Evolutionary conservation across 2,888 invertebrate genomes (phyloP).

Genomic region (Nomada lathburiana): DNA sequence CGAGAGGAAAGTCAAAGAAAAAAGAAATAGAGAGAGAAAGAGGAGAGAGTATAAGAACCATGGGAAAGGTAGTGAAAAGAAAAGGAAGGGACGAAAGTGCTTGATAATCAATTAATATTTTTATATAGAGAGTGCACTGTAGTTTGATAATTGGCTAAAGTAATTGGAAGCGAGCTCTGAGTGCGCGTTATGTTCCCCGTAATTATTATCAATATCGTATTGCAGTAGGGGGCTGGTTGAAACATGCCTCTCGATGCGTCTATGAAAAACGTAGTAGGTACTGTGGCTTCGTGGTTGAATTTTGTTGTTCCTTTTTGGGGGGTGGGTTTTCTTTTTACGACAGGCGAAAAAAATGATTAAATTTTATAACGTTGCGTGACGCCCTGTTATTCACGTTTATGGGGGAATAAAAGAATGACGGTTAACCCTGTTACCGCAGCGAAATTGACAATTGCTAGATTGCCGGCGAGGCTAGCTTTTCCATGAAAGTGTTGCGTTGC

Average conservation of each 20-base stretch:
- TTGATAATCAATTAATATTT: constrained; percentile 43
- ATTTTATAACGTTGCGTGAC: constrained; percentile 34
- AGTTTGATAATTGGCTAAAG: constrained; percentile 27
- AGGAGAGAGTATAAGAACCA: neutral
- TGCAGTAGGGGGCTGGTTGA: neutral
- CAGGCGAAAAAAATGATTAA: constrained; percentile 15
- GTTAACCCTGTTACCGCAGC: constrained; percentile 27
- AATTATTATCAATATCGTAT: neutral
- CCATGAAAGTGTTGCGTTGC: constrained; percentile 28
- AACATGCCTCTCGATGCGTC: neutral
- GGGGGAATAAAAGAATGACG: constrained; percentile 29
- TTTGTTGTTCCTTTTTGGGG: no score
- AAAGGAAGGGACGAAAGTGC: neutral
- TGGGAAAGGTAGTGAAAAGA: constrained; percentile 1
- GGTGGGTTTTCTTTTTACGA: neutral
- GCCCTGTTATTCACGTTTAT: constrained; percentile 15
- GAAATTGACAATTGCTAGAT: constrained; percentile 54
- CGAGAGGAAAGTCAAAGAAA: neutral
- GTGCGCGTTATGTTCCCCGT: constrained; percentile 10
- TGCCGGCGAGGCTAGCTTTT: constrained; percentile 43
- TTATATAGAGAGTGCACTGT: neutral
- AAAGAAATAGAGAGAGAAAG: neutral
- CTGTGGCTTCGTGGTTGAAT: neutral
- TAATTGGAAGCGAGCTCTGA: constrained; percentile 35
- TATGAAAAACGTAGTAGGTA: neutral